Evolutionary conservation across 1,140 invertebrate genomes (phyloP).

Genomic region (Dendroctonus ponderosae): DNA sequence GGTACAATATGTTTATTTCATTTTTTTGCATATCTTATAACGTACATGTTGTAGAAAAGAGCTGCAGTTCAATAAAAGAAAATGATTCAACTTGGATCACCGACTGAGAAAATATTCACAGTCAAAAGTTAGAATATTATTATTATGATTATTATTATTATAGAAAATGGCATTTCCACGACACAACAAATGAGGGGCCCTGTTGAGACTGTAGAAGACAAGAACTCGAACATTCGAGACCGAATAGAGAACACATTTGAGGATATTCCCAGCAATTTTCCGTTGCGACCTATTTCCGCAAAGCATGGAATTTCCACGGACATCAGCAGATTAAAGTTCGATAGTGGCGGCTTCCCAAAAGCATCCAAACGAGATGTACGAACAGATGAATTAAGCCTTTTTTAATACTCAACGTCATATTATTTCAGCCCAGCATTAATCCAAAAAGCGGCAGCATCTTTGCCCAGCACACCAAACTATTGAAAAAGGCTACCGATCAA

Average conservation of each 20-base stretch:
- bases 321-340: constrained; percentile 28
- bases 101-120: no score
- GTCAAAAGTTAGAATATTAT: no score
- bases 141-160: not conserved
- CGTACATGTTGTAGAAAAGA: no score
- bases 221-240: constrained; percentile 29
- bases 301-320: constrained; percentile 12
- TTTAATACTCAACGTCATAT: not conserved
- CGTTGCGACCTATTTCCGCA: constrained; percentile 52
- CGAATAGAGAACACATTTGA: constrained; percentile 49
- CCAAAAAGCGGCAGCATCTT: constrained; percentile 49
- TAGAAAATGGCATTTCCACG: not conserved
- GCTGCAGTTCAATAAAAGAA: no score
- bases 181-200: not conserved
- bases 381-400: no score
- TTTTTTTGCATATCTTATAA: no score
- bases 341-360: constrained; percentile 46
- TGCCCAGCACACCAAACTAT: constrained; percentile 47
- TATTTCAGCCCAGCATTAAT: constrained; percentile 43
- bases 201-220: not conserved
- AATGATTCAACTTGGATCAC: no score
- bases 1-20: no score
- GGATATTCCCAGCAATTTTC: constrained; percentile 41
- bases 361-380: constrained; percentile 44
- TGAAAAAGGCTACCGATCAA: constrained; percentile 30